phyloP scores from a whole-genome alignment of 2,113 vertebrate species.

The Grus americana region DNA sequence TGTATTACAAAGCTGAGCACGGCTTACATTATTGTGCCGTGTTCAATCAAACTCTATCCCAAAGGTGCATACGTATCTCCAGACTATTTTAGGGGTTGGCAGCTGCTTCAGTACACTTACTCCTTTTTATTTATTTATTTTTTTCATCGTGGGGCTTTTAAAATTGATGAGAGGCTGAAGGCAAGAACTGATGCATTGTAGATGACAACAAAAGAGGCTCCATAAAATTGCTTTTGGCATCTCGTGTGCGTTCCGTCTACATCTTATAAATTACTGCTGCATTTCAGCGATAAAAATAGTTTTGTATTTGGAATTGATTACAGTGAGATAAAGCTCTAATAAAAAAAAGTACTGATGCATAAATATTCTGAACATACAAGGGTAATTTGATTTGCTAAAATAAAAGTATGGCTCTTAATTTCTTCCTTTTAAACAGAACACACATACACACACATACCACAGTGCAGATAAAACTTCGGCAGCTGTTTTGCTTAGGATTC shows the following conservation, averaged over 20 bases:
- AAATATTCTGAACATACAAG: slow-evolving; percentile 28
- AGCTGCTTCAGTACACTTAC: neutral
- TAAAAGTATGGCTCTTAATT: slow-evolving; percentile 32
- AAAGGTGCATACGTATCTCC: neutral
- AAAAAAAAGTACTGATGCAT: neutral
- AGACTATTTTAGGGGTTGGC: neutral
- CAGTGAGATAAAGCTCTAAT: slow-evolving; percentile 53
- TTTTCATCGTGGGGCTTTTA: slow-evolving; percentile 27
- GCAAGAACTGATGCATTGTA: slow-evolving; percentile 54
- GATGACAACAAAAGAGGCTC: slow-evolving; percentile 62
- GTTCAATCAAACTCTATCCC: slow-evolving; percentile 6
- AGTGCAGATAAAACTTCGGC: neutral
- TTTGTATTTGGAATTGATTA: slow-evolving; percentile 66
- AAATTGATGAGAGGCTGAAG: slow-evolving; percentile 54
- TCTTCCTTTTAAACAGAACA: slow-evolving; percentile 24
- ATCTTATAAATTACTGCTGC: slow-evolving; percentile 58
- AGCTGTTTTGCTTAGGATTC: neutral
- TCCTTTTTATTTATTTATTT: neutral
- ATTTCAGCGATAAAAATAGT: slow-evolving; percentile 45
- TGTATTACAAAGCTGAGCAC: neutral
- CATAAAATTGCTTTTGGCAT: slow-evolving; percentile 63
- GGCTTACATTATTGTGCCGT: neutral
- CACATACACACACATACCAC: neutral
- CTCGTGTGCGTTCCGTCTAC: slow-evolving; percentile 33
- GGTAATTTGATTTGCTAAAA: slow-evolving; percentile 43